These are phyloP conservation scores for Ispidina picta DNA, from an alignment of 2,797 vertebrate species.

Conservation along the genomic window DNA sequence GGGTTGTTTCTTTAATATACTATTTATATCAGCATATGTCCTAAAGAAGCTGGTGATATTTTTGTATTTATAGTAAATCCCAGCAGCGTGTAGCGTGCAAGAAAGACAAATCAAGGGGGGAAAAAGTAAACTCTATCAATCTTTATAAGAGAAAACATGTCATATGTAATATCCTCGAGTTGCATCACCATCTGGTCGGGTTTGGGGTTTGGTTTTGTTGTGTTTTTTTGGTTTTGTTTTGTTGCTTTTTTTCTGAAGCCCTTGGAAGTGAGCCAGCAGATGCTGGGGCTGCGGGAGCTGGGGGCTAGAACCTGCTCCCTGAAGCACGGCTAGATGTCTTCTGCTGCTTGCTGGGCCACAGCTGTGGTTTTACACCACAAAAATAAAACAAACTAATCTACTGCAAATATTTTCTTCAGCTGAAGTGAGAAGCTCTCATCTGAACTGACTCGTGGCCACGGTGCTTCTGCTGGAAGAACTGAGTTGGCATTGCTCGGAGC, in stretches of 20 bases:
- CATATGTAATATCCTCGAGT: constrained; percentile 36
- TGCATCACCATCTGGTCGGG: constrained; percentile 52
- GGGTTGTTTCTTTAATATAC: neutral
- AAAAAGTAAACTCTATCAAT: constrained; percentile 35
- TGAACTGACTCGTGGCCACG: neutral
- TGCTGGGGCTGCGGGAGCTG: constrained; percentile 31
- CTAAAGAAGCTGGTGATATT: constrained; percentile 31
- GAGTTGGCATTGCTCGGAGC: neutral
- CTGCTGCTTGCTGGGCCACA: constrained; percentile 20
- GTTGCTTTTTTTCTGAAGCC: neutral
- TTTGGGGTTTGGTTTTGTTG: too few relatives aligned
- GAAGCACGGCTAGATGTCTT: neutral
- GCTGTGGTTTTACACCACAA: neutral
- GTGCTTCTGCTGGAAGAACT: neutral
- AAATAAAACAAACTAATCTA: too few relatives aligned
- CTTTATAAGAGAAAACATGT: constrained; percentile 52
- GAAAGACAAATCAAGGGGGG: neutral
- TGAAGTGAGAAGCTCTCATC: too few relatives aligned
- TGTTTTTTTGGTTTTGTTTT: too few relatives aligned
- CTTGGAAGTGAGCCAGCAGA: constrained; percentile 41
- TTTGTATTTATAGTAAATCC: constrained; percentile 47
- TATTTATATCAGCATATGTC: constrained; percentile 50
- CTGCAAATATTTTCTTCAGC: too few relatives aligned
- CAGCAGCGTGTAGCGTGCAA: constrained; percentile 29
- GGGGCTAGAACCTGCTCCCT: constrained; percentile 48